A percentile compares a stretch with the other conserved stretches of the same genome.
Conservation (phyloP, 2,797 vertebrate species). For the Fistularia commersonii region DNA sequence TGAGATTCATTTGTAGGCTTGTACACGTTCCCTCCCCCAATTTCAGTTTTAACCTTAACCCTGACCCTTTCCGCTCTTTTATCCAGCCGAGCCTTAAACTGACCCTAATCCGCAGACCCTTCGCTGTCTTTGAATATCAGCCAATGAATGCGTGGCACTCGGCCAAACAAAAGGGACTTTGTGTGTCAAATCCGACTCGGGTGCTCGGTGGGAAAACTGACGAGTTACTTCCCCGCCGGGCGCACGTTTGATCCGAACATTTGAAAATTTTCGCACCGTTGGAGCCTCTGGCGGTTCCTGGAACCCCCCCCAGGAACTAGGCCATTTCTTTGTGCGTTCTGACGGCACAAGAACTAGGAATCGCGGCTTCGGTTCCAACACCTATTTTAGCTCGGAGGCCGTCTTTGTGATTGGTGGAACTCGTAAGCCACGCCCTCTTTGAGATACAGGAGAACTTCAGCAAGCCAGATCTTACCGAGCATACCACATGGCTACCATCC, state of each 20-base stretch:
- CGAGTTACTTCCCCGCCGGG: conserved; percentile 32
- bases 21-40: conserved; percentile 35
- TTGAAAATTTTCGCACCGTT: no score
- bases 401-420: no score
- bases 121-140: conserved; percentile 53
- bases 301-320: no score
- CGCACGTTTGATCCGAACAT: background rate
- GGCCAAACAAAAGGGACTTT: conserved; percentile 65
- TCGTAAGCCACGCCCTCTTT: no score
- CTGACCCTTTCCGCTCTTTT: conserved; percentile 41
- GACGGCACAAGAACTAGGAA: no score
- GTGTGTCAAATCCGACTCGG: conserved; percentile 47
- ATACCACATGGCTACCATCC: no score
- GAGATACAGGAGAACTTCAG: no score
- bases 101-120: conserved; percentile 62
- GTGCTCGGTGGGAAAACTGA: conserved; percentile 58
- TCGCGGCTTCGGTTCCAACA: no score
- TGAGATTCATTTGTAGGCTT: conserved; percentile 45
- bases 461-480: no score
- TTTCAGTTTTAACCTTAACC: conserved; percentile 48
- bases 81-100: conserved; percentile 54
- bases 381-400: no score
- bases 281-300: no score
- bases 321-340: no score
- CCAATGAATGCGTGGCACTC: conserved; percentile 54